Evolutionary conservation across 2,888 invertebrate species (phyloP), one percentile per base, ranked within the genome.

Genomic region (Glyphotaelius pellucidus): DNA sequence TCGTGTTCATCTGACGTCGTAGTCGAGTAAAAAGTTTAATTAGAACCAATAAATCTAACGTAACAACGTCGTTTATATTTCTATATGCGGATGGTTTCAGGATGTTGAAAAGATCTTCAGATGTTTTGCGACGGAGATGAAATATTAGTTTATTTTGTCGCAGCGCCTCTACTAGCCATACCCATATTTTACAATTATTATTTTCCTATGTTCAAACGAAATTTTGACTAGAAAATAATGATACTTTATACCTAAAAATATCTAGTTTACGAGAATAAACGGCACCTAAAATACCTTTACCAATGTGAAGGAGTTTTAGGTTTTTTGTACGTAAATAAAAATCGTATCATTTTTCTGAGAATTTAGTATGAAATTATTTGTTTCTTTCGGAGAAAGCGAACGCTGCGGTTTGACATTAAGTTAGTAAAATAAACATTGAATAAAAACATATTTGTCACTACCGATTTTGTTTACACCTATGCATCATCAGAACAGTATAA

Each of bases 1-100:
- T 67, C 25, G 2, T 67, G 67, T 67, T 67, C 9, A 67, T 67
- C 7, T 67, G 67, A 67, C 67, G 25, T 25, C 67, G 25, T n/a
- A 67, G 25, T 67, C 67, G 25, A 67, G 67, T 67, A 67, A 67
- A 67, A 67, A 67, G 67, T 67, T 67, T 67, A 67, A 67, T 67
- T 67, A 67, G 67, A 67, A 67, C 67, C 67, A 67, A 67, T 67
- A 67, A 67, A 67, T 67, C 67, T 67, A 67, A 67, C 67, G 67
- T 67, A 67, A 67, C 67, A 67, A 67, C 67, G 67, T 67, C 67
- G 67, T 67, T 67, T 67, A 67, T 67, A 67, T 67, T 67, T 67
- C 67, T 67, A 9, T 25, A 67, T 67, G 67, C 67, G 67, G 67
- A 67, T 67, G 67, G 67, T n/a, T 67, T 67, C 67, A 67, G 67